Evolutionary conservation across 1,140 invertebrate genomes (phyloP), one percentile per base, ranked within the genome.

Genomic region (Sweltsa coloradensis): DNA sequence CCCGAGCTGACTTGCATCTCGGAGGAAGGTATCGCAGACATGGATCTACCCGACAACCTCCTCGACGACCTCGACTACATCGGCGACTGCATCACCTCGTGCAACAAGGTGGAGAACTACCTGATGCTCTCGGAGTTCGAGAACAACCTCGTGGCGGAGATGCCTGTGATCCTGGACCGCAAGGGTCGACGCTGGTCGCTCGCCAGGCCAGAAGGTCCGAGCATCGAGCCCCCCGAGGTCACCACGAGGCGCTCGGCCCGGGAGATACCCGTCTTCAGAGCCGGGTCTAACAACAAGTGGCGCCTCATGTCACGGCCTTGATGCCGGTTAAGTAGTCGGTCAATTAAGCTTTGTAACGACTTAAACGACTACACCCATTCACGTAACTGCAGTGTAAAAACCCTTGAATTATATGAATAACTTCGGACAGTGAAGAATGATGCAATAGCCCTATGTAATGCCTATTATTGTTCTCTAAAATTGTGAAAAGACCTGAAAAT

Each of bases 31-130:
- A 83, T 87, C 22, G 81, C 84, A 1, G 85, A 88, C 57, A 80
- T 88, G 71, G 84, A 88, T 65, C 72, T 85, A 45, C 83, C 83
- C 0, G 84, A 88, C 56, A 85, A 88, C 65, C 62, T 87, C 24
- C 68, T 88, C 3, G 84, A 87, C 51, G 83, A 87, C 54, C 67
- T 87, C 31, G 84, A 88, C 55, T 86, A 84, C 53, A 83, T 83
- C 45, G 81, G 81, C 19, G 85, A 89, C 56, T 87, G 84, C 63
- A 89, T 89, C 60, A 89, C 85, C 40, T 89, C 85, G 22, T 89
- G 85, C 64, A 87, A 89, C 66, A 88, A 89, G 71, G 83, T 85
- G 55, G 85, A 88, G 63, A 87, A 89, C 64, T 88, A 85, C 61
- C 65, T 89, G 50, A 87, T 89, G 83, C 71, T 88, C 27, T 85